Percentiles rank a stretch among this genome's conserved stretches.
Evolutionary conservation across 2,888 invertebrate species (phyloP).

Genomic region (Aricia artaxerxes): DNA sequence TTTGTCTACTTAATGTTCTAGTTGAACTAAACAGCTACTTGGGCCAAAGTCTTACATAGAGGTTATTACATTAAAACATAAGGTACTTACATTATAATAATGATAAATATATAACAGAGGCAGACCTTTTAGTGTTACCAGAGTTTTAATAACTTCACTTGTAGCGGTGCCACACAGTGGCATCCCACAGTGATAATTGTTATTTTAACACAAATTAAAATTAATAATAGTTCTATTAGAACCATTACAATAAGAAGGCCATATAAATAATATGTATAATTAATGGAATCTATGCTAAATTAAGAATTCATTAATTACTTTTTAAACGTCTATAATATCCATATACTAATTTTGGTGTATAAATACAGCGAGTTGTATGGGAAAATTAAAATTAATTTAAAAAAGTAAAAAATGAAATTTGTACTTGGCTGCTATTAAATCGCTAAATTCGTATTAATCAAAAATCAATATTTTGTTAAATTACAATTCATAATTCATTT

Average conservation of each 20-base stretch:
- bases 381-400: slow-evolving; percentile 9
- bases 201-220: slow-evolving; percentile 37
- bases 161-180: slow-evolving; percentile 1
- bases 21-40: slow-evolving; percentile 10
- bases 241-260: slow-evolving; percentile 35
- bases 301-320: slow-evolving; percentile 37
- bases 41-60: background rate
- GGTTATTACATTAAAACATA: background rate
- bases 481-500: background rate
- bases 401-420: slow-evolving; percentile 37
- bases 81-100: slow-evolving; percentile 5
- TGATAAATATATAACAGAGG: slow-evolving; percentile 14
- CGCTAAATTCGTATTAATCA: background rate
- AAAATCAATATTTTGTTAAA: background rate
- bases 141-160: slow-evolving; percentile 34
- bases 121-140: slow-evolving; percentile 32
- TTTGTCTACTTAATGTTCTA: slow-evolving; percentile 13
- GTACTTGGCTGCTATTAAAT: slow-evolving; percentile 37
- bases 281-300: slow-evolving; percentile 39
- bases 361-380: slow-evolving; percentile 36
- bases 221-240: slow-evolving; percentile 35
- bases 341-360: slow-evolving; percentile 45
- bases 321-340: slow-evolving; percentile 35
- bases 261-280: slow-evolving; percentile 41
- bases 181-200: slow-evolving; percentile 21